phyloP scores from a whole-genome alignment of 2,888 invertebrate species.

The Mellilla xanthometata region DNA sequence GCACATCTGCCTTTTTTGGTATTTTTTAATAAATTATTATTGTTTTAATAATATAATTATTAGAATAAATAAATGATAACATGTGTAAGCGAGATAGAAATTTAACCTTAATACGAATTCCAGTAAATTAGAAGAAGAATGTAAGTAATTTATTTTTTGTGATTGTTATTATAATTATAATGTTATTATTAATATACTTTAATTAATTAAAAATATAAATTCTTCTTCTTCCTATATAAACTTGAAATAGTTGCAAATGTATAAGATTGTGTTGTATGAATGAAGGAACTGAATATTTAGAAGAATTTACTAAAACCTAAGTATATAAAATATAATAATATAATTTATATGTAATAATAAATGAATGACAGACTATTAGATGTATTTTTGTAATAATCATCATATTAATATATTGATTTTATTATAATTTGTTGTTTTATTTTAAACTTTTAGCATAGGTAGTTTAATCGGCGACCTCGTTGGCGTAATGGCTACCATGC shows the following conservation, averaged over 20 bases:
- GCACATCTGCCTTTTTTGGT: too few relatives aligned
- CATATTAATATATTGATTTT: constrained; percentile 25
- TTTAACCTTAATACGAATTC: constrained; percentile 2
- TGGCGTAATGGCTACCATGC: too few relatives aligned
- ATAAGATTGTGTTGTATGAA: constrained; percentile 31
- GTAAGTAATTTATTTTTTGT: constrained; percentile 49
- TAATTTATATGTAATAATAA: too few relatives aligned
- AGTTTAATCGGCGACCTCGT: too few relatives aligned
- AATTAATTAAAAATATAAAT: too few relatives aligned
- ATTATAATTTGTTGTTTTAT: constrained; percentile 8
- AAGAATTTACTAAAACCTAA: neutral
- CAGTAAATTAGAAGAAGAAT: constrained; percentile 36
- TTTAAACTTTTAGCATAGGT: too few relatives aligned
- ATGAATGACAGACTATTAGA: constrained; percentile 38
- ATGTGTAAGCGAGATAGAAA: too few relatives aligned
- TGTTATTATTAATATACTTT: constrained; percentile 5
- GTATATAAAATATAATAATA: too few relatives aligned
- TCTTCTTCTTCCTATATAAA: too few relatives aligned
- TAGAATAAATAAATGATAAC: too few relatives aligned
- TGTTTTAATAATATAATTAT: too few relatives aligned
- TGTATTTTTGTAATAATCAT: constrained; percentile 31
- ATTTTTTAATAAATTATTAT: constrained; percentile 4
- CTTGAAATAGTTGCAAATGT: neutral
- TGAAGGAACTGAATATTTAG: constrained; percentile 56
- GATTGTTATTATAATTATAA: constrained; percentile 5